Evolutionary conservation across 2,888 invertebrate species (phyloP), one percentile per base, ranked within the genome.

Genomic region (Acronicta aceris): DNA sequence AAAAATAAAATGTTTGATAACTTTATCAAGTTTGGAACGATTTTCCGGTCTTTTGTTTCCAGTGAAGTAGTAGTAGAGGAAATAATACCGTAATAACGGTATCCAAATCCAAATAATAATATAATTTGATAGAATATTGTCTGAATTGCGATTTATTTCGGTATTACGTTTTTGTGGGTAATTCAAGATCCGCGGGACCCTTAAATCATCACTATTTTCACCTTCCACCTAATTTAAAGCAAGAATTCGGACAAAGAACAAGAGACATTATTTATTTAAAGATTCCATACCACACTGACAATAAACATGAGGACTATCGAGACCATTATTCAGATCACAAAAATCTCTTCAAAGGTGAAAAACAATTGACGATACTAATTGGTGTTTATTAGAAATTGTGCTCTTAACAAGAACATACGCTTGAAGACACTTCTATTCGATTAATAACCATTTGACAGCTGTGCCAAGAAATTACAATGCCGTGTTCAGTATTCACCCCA

Each of bases 401-500:
- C 21, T 45, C 21, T 12, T 43, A 12, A 56, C 41, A 52, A 46
- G 15, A 50, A 16, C 40, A 47, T 38, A 68, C 65, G 38, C 42
- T 9, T n/a, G 58, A 47, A 59, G 59, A 50, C 27, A 46, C 66
- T 64, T 62, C 57, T 57, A 58, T 61, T 58, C 57, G 57, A 58
- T 61, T 58, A 64, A 71, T 71, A 76, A 78, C 78, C 74, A 73
- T 73, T 75, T 70, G 74, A 67, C 68, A 73, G 54, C 48, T 42
- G 73, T 48, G 71, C 55, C 65, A 78, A 78, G 71, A 69, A 50
- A 59, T 13, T 38, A 60, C 61, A 16, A 90, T 88, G 89, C 71
- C 88, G 79, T 78, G 81, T 78, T 89, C 86, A 94, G 94, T 94
- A 4, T 91, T 89, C 83, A 77, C 81, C 21, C 89, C 90, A 69